phyloP scores from a whole-genome alignment of 1,140 invertebrate genomes.

The Drosophila grimshawi region DNA sequence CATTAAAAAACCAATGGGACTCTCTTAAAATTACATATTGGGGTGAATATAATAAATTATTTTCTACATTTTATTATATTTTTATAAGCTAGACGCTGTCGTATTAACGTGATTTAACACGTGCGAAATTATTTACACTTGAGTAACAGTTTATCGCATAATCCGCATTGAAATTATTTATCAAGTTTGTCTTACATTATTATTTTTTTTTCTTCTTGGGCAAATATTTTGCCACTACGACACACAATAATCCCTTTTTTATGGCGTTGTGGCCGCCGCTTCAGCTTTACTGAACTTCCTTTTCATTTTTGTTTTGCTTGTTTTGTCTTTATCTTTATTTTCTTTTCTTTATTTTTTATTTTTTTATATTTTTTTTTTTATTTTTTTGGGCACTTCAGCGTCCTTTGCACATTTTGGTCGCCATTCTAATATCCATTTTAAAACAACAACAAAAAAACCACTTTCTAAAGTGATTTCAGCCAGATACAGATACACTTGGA shows the following conservation, averaged over 20 bases:
- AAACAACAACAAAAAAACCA: conserved; percentile 59
- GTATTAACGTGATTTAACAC: conserved; percentile 51
- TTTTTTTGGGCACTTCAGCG: conserved; percentile 8
- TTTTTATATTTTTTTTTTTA: not conserved
- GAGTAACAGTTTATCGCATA: conserved; percentile 71
- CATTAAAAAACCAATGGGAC: conserved; percentile 20
- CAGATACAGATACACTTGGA: conserved; percentile 48
- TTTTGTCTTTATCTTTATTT: not conserved
- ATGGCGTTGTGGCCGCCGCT: conserved; percentile 48
- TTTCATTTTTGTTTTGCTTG: conserved; percentile 12
- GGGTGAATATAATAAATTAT: conserved; percentile 50
- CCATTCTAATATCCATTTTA: conserved; percentile 56
- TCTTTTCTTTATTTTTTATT: conserved; percentile 3
- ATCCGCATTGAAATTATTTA: conserved; percentile 61
- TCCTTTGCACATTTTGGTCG: conserved; percentile 37
- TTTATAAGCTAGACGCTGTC: conserved; percentile 1
- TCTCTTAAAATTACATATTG: conserved; percentile 19
- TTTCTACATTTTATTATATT: conserved; percentile 26
- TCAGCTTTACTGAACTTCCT: conserved; percentile 37
- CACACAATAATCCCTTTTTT: conserved; percentile 77
- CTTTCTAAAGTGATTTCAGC: conserved; percentile 66
- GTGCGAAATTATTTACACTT: conserved; percentile 68
- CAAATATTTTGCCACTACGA: conserved; percentile 28
- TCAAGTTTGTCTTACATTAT: conserved; percentile 32
- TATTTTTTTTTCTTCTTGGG: conserved; percentile 8